A percentile compares a stretch with the other conserved stretches of the same genome.
These are phyloP conservation scores for Falcaria lacertinaria DNA, from an alignment of 2,888 invertebrate genomes.

Conservation along the genomic window DNA sequence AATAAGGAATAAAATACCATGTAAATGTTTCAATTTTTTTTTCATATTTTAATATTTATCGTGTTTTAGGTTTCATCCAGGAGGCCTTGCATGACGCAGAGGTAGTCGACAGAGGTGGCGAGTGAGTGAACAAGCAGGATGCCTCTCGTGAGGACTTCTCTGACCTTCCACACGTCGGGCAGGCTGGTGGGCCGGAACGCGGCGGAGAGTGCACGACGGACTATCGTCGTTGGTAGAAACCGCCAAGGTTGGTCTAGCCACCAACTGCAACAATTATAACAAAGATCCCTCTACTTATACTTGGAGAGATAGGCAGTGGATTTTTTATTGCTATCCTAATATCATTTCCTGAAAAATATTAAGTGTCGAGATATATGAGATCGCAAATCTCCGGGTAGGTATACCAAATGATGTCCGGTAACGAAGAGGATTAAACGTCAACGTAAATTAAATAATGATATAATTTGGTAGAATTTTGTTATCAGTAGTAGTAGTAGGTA, in stretches of 20 bases:
- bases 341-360: too few species aligned
- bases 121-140: conserved; percentile 66
- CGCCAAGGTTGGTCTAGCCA: conserved; percentile 53
- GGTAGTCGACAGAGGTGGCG: conserved; percentile 70
- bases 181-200: conserved; percentile 33
- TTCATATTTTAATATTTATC: background rate
- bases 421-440: too few species aligned
- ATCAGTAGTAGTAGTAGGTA: too few species aligned
- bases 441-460: too few species aligned
- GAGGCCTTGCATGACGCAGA: conserved; percentile 70
- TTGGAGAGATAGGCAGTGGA: too few species aligned
- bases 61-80: conserved; percentile 50
- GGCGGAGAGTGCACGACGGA: conserved; percentile 34
- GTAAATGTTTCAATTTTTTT: background rate
- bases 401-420: too few species aligned
- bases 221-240: conserved; percentile 52
- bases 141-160: conserved; percentile 64
- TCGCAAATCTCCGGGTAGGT: too few species aligned
- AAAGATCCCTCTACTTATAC: too few species aligned
- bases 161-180: conserved; percentile 59
- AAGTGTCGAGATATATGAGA: too few species aligned
- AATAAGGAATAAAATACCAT: too few species aligned
- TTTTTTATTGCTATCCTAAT: too few species aligned
- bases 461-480: too few species aligned
- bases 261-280: conserved; percentile 40